Evolutionary conservation across 1,140 invertebrate genomes (phyloP).

Genomic region (Globodera rostochiensis): DNA sequence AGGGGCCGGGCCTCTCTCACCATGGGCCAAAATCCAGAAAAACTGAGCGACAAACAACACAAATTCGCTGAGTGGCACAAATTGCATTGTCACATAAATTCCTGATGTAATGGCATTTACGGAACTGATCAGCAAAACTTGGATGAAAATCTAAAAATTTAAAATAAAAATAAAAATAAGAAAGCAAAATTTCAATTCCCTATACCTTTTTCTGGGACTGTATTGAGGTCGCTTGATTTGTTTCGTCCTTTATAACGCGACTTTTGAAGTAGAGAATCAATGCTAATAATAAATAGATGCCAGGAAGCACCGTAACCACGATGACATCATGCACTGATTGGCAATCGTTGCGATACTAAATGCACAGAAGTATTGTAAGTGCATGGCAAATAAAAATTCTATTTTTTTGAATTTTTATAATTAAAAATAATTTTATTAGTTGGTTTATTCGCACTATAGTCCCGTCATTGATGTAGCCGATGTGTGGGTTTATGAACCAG

Average conservation of each 20-base stretch:
- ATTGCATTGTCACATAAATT: constrained; percentile 38
- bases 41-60: constrained; percentile 28
- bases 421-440: background rate
- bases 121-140: constrained; percentile 34
- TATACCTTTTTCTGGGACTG: background rate
- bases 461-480: constrained; percentile 19
- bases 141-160: constrained; percentile 29
- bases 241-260: background rate
- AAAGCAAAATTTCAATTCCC: background rate
- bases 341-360: constrained; percentile 33
- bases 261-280: constrained; percentile 29
- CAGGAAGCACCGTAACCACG: background rate
- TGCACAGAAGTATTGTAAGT: background rate
- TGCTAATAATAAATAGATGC: constrained; percentile 29
- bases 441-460: background rate
- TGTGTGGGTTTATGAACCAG: constrained; percentile 28
- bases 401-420: background rate
- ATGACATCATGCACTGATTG: constrained; percentile 18
- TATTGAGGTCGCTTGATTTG: background rate
- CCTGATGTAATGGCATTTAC: constrained; percentile 31
- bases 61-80: constrained; percentile 26
- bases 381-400: background rate
- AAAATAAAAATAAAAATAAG: background rate
- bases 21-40: constrained; percentile 34
- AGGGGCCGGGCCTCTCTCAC: background rate